Evolutionary conservation across 2,113 vertebrate genomes (phyloP), one percentile per base, ranked within the genome.

Genomic region (Tetraodon nigroviridis): DNA sequence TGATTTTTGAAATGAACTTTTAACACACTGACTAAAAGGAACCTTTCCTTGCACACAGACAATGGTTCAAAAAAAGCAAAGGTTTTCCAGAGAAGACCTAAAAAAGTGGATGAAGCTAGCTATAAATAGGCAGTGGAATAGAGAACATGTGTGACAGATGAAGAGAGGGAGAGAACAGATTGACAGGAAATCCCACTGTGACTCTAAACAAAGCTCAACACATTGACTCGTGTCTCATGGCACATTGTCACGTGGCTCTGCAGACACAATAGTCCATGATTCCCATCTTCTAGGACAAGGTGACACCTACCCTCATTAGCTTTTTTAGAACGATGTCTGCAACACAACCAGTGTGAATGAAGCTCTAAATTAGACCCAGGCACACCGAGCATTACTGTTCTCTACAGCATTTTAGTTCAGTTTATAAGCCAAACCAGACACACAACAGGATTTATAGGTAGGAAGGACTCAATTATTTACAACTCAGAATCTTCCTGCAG

Each of bases 171-270:
- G 51, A 15, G 37, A 47, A 21, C 59, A 76, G 66, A 85, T 11
- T 80, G 81, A 79, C 76, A 83, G 71, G 55, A 86, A 77, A 80
- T 74, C 55, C 76, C 67, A 76, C 62, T 51, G 62, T 64, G 65
- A 58, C 55, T 51, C 57, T 50, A 66, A 76, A 75, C 74, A 81
- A 78, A 81, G 65, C 61, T 57, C 56, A 67, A 67, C 61, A 61
- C 68, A 65, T 55, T 71, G 56, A 58, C 32, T 62, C 69, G 59
- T 55, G 37, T 67, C 55, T 69, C 45, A 55, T 64, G 75, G 55
- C 59, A 71, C 44, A 29, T 37, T 20, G 18, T 63, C 17, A 18
- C 61, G 41, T 54, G 42, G 29, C n/a, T 65, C 62, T 42, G 55
- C 37, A 58, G 51, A 76, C 57, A 69, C 47, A 54, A 51, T 48